phyloP scores from a whole-genome alignment of 2,888 invertebrate genomes.

The Lithophane semibrunnea region DNA sequence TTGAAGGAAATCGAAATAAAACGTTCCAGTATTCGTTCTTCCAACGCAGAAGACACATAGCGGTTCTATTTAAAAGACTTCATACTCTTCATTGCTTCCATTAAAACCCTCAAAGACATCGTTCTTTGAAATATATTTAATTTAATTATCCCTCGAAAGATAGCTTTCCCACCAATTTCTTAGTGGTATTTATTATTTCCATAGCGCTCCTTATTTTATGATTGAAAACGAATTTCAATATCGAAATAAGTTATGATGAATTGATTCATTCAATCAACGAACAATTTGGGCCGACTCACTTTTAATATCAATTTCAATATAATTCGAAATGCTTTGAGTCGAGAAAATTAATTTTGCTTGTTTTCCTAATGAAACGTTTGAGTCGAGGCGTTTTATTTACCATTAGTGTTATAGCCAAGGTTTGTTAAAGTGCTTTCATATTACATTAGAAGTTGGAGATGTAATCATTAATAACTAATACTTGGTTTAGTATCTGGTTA shows the following conservation, averaged over 20 bases:
- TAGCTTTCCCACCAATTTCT: conserved; percentile 47
- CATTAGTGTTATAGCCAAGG: conserved; percentile 33
- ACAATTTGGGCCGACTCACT: conserved; percentile 55
- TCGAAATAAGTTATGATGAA: conserved; percentile 61
- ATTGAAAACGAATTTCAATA: conserved; percentile 60
- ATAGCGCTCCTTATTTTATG: conserved; percentile 39
- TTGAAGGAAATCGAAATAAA: conserved; percentile 26
- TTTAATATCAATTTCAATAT: conserved; percentile 63
- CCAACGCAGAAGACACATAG: neutral
- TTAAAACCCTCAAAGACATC: conserved; percentile 60
- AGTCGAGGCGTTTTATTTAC: conserved; percentile 47
- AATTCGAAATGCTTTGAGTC: conserved; percentile 51
- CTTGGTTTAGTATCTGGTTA: too few relatives aligned
- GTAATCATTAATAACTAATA: neutral
- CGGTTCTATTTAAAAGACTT: conserved; percentile 4
- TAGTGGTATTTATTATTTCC: conserved; percentile 51
- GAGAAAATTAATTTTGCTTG: conserved; percentile 63
- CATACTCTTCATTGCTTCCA: conserved; percentile 13
- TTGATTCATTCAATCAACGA: conserved; percentile 63
- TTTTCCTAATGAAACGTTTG: conserved; percentile 58
- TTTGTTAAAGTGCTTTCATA: conserved; percentile 26
- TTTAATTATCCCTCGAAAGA: conserved; percentile 58
- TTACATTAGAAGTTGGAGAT: conserved; percentile 16
- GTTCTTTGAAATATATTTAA: conserved; percentile 59
- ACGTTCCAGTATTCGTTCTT: neutral